phyloP scores from a whole-genome alignment of 2,113 vertebrate species.

The Chitala chitala region DNA sequence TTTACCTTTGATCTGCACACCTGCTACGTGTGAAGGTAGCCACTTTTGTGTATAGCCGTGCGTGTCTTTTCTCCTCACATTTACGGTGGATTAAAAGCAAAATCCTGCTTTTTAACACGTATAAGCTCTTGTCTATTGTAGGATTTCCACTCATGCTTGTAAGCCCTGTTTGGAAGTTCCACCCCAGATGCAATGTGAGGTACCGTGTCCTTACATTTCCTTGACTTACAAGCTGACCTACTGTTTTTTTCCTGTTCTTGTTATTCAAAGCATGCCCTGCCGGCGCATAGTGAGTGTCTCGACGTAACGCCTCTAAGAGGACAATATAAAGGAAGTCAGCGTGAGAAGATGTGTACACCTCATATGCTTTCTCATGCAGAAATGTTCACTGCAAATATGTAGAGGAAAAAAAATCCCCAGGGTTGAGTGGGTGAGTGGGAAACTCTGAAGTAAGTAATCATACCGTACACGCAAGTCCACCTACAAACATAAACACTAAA shows the following conservation, averaged over 20 bases:
- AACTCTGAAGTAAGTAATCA: not conserved
- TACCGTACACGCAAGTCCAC: not conserved
- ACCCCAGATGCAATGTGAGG: conserved; percentile 45
- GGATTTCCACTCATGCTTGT: conserved; percentile 49
- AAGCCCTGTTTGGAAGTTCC: conserved; percentile 59
- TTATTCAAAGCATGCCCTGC: too few relatives aligned
- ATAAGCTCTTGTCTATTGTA: conserved; percentile 60
- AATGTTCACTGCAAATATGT: not conserved
- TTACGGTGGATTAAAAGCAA: conserved; percentile 60
- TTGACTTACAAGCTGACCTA: not conserved
- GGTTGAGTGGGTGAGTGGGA: not conserved
- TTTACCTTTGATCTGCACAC: conserved; percentile 35
- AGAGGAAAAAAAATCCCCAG: not conserved
- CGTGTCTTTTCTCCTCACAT: conserved; percentile 38
- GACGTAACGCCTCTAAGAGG: too few relatives aligned
- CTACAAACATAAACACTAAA: not conserved
- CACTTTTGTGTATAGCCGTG: conserved; percentile 36
- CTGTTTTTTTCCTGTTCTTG: too few relatives aligned
- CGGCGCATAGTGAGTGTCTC: too few relatives aligned
- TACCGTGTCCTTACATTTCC: conserved; percentile 32
- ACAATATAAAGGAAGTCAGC: too few relatives aligned
- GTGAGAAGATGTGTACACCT: too few relatives aligned
- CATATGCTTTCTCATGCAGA: too few relatives aligned
- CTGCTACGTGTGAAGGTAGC: conserved; percentile 33
- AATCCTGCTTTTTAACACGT: conserved; percentile 55